Percentiles rank a stretch among this genome's conserved stretches.
Evolutionary conservation across 2,888 invertebrate species (phyloP).

Genomic region (Andrena bucephala): DNA sequence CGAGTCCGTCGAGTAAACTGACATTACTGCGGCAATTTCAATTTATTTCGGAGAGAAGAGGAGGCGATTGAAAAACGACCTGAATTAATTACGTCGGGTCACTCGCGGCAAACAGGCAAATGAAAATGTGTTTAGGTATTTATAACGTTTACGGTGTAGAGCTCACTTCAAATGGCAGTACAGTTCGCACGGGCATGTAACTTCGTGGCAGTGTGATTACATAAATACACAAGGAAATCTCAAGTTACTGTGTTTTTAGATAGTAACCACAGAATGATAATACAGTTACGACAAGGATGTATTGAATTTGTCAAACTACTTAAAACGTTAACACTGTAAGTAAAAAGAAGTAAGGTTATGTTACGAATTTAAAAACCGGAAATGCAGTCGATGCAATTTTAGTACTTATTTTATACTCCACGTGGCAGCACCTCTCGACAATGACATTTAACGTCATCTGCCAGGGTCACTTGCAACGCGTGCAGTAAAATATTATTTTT

Average conservation of each 20-base stretch:
- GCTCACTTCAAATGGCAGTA: conserved; percentile 17
- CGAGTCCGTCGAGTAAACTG: conserved; percentile 77
- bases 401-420: not conserved
- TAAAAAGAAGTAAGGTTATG: not conserved
- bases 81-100: conserved; percentile 1
- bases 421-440: not conserved
- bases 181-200: not conserved
- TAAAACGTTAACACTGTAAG: not conserved
- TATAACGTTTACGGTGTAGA: conserved; percentile 1
- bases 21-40: conserved; percentile 68
- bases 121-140: conserved; percentile 5
- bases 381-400: not conserved
- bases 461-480: not conserved
- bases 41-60: conserved; percentile 19
- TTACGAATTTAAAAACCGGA: not conserved
- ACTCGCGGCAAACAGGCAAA: not conserved
- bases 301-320: no score
- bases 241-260: no score
- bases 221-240: no score
- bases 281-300: no score
- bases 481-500: not conserved
- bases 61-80: not conserved
- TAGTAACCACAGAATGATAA: no score
- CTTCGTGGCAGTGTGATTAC: no score
- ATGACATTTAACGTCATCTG: not conserved